A percentile compares a stretch with the other conserved stretches of the same genome.
phyloP scores from a whole-genome alignment of 2,113 vertebrate genomes.

The Myanophis thanlyinensis region DNA sequence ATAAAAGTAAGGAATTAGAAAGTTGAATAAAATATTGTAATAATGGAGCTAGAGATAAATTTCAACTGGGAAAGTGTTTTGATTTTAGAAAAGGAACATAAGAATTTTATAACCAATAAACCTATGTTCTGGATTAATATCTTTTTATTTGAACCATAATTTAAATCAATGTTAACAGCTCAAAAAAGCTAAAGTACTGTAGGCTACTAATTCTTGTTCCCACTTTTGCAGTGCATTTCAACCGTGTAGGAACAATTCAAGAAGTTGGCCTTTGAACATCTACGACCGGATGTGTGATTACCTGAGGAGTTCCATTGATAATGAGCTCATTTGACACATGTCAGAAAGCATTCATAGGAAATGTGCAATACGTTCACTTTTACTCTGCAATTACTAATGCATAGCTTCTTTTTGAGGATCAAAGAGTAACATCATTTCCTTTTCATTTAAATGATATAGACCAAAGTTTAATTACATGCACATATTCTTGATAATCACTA shows the following conservation, averaged over 20 bases:
- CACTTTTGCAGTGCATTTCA: not conserved
- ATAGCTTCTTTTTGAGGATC: constrained; percentile 27
- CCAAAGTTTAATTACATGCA: constrained; percentile 22
- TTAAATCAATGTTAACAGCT: not conserved
- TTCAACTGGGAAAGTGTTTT: not conserved
- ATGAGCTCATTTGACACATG: constrained; percentile 11
- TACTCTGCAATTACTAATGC: constrained; percentile 24
- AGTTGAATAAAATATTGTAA: not conserved
- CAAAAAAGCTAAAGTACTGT: not conserved
- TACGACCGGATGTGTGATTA: not conserved
- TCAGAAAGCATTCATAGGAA: constrained; percentile 26
- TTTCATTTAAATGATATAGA: constrained; percentile 17
- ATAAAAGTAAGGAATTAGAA: not conserved
- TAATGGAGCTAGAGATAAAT: accelerated
- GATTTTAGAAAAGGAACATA: not conserved
- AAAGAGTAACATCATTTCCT: constrained; percentile 23
- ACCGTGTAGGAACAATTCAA: not conserved
- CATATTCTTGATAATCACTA: constrained; percentile 24
- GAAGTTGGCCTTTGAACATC: constrained; percentile 25
- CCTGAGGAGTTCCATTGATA: constrained; percentile 15
- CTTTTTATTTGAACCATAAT: not conserved
- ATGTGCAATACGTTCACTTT: not conserved
- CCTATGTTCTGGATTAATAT: not conserved
- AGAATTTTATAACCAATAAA: not conserved
- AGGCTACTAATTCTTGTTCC: constrained; percentile 2